phyloP scores from a whole-genome alignment of 2,888 invertebrate species.

The Cheiracanthium punctorium region DNA sequence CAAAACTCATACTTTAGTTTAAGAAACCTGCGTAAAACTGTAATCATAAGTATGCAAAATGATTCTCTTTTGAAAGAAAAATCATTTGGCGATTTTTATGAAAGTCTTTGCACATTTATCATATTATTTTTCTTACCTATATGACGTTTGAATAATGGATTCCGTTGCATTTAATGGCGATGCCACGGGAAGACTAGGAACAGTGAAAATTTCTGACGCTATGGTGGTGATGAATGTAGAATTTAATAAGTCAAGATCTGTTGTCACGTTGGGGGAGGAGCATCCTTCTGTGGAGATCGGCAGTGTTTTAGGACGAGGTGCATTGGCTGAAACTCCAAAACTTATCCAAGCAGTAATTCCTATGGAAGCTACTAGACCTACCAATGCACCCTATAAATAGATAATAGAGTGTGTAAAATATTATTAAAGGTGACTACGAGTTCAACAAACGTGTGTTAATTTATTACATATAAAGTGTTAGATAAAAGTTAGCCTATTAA shows the following conservation, averaged over 20 bases:
- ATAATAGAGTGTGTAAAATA: too few species aligned
- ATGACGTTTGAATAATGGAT: neutral
- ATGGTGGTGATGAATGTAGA: neutral
- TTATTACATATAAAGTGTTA: too few species aligned
- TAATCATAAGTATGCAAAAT: too few species aligned
- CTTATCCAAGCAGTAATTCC: slow-evolving; percentile 41
- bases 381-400: slow-evolving; percentile 30
- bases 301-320: slow-evolving; percentile 7
- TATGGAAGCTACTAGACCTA: slow-evolving; percentile 28
- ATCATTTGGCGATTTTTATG: too few species aligned
- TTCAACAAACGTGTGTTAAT: too few species aligned
- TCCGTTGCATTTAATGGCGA: neutral
- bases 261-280: neutral
- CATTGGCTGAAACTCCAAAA: slow-evolving; percentile 51
- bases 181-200: too few species aligned
- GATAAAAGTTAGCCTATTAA: too few species aligned
- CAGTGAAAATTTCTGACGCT: neutral
- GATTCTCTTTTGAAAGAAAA: too few species aligned
- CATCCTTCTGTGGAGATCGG: slow-evolving; percentile 48
- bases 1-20: too few species aligned
- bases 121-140: neutral
- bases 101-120: too few species aligned
- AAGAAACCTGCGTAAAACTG: too few species aligned
- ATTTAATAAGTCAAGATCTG: neutral
- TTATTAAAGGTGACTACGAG: too few species aligned